Evolutionary conservation across 23 tunicate species (phyloP).

Genomic region (Pegea sp.): DNA sequence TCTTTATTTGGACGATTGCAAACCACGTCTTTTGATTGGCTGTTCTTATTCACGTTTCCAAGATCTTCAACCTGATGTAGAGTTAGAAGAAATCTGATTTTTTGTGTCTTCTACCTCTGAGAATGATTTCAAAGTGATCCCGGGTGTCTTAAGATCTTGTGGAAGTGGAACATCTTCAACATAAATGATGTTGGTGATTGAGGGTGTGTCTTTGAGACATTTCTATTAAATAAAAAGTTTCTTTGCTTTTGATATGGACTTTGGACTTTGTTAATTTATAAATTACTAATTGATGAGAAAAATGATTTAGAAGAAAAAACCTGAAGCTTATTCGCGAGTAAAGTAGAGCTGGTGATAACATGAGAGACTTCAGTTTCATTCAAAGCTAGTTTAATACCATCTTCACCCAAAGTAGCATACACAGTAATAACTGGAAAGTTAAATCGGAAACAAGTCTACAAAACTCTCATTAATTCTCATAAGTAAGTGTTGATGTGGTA

Average conservation of each 20-base stretch:
- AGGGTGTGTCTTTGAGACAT: conserved; percentile 16
- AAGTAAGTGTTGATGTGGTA: no score
- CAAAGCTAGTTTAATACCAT: conserved; percentile 55
- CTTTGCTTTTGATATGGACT: no score
- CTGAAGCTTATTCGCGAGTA: conserved; percentile 25
- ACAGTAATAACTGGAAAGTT: conserved; percentile 71
- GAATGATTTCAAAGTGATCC: conserved; percentile 15
- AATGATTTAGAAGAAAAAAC: conserved; percentile 2
- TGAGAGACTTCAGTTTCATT: conserved; percentile 62
- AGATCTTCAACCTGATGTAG: background rate
- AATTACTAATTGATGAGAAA: no score
- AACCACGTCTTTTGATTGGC: no score
- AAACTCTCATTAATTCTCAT: no score
- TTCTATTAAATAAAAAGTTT: conserved; percentile 16
- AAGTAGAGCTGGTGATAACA: conserved; percentile 61
- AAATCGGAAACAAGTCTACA: conserved; percentile 68
- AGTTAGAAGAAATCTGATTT: no score
- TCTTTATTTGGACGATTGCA: conserved; percentile 65
- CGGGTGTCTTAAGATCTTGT: conserved; percentile 19
- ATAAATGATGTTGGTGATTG: conserved; percentile 21
- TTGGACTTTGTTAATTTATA: no score
- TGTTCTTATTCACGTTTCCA: no score
- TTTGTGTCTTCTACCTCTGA: conserved; percentile 14
- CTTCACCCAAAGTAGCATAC: conserved; percentile 93
- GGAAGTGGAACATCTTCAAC: conserved; percentile 22